A percentile compares a stretch with the other conserved stretches of the same genome.
phyloP scores from a whole-genome alignment of 2,113 vertebrate species.

The Leucopsar rothschildi region DNA sequence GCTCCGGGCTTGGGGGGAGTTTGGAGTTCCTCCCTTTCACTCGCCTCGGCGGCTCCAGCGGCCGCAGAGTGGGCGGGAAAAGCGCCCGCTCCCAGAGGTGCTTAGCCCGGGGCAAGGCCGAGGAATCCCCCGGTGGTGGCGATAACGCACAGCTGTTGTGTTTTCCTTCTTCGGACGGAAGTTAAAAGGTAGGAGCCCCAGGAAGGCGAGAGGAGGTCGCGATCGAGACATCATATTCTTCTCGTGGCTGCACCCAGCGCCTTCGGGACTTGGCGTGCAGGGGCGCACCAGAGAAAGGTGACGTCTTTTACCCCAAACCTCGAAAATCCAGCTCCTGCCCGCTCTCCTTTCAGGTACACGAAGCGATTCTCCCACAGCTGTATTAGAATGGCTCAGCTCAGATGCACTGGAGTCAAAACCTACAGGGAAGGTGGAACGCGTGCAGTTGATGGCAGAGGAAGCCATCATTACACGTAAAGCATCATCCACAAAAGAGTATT shows the following conservation, averaged over 20 bases:
- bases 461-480: not conserved
- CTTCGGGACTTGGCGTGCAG: not conserved
- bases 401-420: rapidly evolving
- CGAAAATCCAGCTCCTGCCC: not conserved
- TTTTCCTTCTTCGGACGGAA: not conserved
- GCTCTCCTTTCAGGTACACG: rapidly evolving
- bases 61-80: not conserved
- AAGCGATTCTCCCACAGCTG: not conserved
- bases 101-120: not conserved
- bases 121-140: not conserved
- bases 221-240: not conserved
- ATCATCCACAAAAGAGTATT: not conserved
- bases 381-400: not conserved
- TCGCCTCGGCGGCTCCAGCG: not conserved
- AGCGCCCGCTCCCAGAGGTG: not conserved
- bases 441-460: not conserved
- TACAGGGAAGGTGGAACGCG: rapidly evolving
- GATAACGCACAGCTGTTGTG: not conserved
- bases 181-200: not conserved
- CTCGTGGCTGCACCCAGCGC: not conserved
- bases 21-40: too few species aligned
- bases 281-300: too few species aligned
- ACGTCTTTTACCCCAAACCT: too few species aligned
- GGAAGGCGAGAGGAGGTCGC: not conserved
- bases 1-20: rapidly evolving